Evolutionary conservation across 2,888 invertebrate genomes (phyloP), one percentile per base, ranked within the genome.

Genomic region (Cordilura impudica): DNA sequence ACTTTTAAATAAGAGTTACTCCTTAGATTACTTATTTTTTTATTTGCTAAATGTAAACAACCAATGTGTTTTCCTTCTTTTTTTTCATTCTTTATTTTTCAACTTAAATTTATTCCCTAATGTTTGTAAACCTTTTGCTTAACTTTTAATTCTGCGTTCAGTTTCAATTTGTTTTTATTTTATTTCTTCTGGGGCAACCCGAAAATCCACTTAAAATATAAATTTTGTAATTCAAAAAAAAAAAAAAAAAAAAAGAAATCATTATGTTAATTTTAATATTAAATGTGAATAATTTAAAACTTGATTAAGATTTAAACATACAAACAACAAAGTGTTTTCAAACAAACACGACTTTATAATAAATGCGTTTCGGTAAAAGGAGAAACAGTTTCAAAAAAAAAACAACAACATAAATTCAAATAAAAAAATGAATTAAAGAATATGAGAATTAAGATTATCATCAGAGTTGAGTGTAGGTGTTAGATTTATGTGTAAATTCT

Each of bases 191-290:
- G 8, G 43, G 19, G 54, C 21, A 54, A 47, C 2, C 19, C 5
- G 21, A 4, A 66, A 54, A 43, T 43, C 31, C 35, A 3, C 49
- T 66, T 26, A 67, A 58, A 49, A 35, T 31, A 56, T 56, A 67
- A 67, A 67, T 35, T 69, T 63, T 63, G 63, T 14, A 35, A 63
- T 29, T 60, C 43, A 19, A 67, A 45, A 54, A 39, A 39, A 58
- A 63, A 74, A 51, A 10, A 47, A 29, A 75, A 21, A 39, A 66
- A 35, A 47, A 39, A 69, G 60, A 72, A 71, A 67, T 72, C 58
- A 72, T 73, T 69, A 69, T 67, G 75, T 53, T 69, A 76, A 79
- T 78, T 60, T 74, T 45, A 72, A 76, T 79, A 79, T 51, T 71
- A 75, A 75, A 71, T 67, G 43, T 56, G 71, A 79, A 75, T 75